Evolutionary conservation across 2,797 vertebrate genomes (phyloP).

Genomic region (Pogoniulus pusillus): DNA sequence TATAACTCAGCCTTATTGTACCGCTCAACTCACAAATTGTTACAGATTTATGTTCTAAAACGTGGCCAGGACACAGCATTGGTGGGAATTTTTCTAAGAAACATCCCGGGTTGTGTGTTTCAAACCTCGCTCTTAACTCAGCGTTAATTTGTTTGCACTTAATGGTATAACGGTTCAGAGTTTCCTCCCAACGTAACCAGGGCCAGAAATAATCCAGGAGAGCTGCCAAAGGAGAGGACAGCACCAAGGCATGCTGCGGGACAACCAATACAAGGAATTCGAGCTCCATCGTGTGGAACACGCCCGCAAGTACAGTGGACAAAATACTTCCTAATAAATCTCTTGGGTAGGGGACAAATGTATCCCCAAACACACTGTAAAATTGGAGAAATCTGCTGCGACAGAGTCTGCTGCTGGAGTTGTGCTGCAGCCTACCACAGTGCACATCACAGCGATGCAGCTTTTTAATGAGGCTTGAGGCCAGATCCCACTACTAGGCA

Average conservation of each 20-base stretch:
- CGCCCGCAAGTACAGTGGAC: not conserved
- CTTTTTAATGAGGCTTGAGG: not conserved
- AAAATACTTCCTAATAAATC: fast-evolving
- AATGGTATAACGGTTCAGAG: slow-evolving; percentile 36
- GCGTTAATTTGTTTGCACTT: slow-evolving; percentile 26
- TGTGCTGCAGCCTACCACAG: not conserved
- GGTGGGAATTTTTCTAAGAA: slow-evolving; percentile 24
- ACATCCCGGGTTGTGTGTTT: slow-evolving; percentile 21
- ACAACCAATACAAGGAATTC: slow-evolving; percentile 40
- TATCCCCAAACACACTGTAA: fast-evolving
- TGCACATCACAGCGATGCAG: fast-evolving
- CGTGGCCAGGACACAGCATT: not conserved
- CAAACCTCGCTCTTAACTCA: not conserved
- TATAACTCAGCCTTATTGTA: slow-evolving; percentile 1
- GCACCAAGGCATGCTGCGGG: not conserved
- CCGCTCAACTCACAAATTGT: not conserved
- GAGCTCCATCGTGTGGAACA: slow-evolving; percentile 70
- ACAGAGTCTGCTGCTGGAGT: not conserved
- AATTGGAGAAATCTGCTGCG: not conserved
- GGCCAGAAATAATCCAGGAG: slow-evolving; percentile 7
- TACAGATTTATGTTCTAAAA: slow-evolving; percentile 39
- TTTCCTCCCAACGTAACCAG: slow-evolving; percentile 46
- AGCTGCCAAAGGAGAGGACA: slow-evolving; percentile 41
- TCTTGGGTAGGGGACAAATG: fast-evolving
- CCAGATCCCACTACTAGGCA: not conserved